Evolutionary conservation across 2,113 vertebrate species (phyloP).

Genomic region (Pomatostomus ruficeps): DNA sequence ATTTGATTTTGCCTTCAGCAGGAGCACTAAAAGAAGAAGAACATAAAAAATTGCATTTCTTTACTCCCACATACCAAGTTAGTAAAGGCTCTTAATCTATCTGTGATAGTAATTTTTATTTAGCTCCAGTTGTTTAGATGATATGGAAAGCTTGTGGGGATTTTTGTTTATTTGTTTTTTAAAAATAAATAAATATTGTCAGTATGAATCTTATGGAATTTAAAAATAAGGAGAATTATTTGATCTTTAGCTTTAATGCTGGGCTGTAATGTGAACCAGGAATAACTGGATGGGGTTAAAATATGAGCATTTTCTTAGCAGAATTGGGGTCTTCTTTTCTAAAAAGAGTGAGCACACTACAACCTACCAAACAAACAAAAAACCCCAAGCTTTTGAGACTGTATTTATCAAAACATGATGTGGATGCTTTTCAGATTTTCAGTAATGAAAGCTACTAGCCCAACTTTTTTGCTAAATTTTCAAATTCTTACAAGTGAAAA

Average conservation of each 20-base stretch:
- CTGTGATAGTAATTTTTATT: background rate
- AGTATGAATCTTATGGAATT: background rate
- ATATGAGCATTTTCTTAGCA: background rate
- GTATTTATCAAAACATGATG: background rate
- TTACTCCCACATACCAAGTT: background rate
- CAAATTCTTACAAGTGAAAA: background rate
- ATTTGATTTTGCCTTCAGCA: background rate
- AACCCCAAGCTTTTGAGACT: accelerated
- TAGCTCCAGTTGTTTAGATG: background rate
- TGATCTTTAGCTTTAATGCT: background rate
- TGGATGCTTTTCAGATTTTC: background rate
- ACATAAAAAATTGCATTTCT: background rate
- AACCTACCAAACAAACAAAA: background rate
- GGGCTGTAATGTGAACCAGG: background rate
- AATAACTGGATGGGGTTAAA: background rate
- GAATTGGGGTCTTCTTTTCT: background rate
- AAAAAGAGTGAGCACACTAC: background rate
- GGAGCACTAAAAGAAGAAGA: background rate
- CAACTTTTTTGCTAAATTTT: background rate
- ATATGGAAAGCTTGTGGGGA: background rate
- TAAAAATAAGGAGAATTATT: background rate
- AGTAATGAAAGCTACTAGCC: background rate
- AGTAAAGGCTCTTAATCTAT: background rate
- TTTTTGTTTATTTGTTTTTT: background rate
- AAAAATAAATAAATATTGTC: background rate